Evolutionary conservation across 2,888 invertebrate species (phyloP), one percentile per base, ranked within the genome.

Genomic region (Agrypnus murinus): DNA sequence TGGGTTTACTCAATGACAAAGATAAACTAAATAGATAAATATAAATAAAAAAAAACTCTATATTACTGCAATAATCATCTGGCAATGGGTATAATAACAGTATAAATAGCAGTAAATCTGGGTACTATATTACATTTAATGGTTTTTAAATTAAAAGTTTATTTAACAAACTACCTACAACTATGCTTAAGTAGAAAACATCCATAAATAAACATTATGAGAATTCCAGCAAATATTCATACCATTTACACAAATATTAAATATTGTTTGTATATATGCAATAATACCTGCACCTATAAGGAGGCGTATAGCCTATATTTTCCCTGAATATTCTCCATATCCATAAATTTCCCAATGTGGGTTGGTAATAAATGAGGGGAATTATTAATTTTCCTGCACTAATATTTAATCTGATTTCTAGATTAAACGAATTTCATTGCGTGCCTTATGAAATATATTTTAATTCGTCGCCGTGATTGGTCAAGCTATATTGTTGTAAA

Each of bases 361-460:
- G 55, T 36, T 19, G 36, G 34, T 15, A 8, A 8, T 25, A 34
- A 34, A n/a, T 8, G 36, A n/a, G 50, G 19, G 17, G 17, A 32
- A 10, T 48, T 25, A 55, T 36, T 15, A n/a, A 12, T 55, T 15
- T 17, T 50, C 31, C 31, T 15, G 36, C 36, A 14, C 32, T 36
- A 55, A 55, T 55, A 55, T 55, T 34, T 32, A 38, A 38, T 14
- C 48, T 38, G n/a, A 31, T 40, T 19, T 38, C 40, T 8, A 19
- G 19, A 36, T 55, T 43, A 46, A 32, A 32, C 19, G 32, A 17
- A 46, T 60, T 60, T 60, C 60, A 15, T 59, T 32, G 60, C 60
- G 60, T 60, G 60, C 45, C 38, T 58, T 40, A 12, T 58, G 43
- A 31, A 50, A 19, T 50, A 19, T 50, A 38, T 58, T 58, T 58